Percentiles rank a stretch among this genome's conserved stretches.
Conservation (phyloP, 2,797 vertebrate genomes). For the Eidolon dupreanum region DNA sequence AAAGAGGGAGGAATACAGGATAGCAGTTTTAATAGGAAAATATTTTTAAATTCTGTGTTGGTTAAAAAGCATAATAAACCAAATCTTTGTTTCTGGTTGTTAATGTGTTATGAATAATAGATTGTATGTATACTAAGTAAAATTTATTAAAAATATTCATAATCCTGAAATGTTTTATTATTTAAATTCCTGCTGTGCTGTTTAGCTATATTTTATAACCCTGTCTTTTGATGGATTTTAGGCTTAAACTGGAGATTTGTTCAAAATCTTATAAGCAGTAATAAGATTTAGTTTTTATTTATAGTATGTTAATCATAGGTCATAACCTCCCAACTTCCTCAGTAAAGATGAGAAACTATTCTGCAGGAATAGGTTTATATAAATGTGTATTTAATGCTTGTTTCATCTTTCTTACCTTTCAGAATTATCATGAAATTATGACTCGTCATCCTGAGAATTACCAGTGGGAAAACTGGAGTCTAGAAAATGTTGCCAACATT, state of each 20-base stretch:
- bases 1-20: neutral
- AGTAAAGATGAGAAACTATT: constrained; percentile 49
- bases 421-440: constrained; percentile 98
- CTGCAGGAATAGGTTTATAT: constrained; percentile 43
- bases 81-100: constrained; percentile 55
- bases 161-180: constrained; percentile 7
- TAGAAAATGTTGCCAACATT: constrained; percentile 92
- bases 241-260: constrained; percentile 10
- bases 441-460: constrained; percentile 91
- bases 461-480: constrained; percentile 95
- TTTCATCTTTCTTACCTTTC: constrained; percentile 69
- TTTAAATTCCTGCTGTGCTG: neutral
- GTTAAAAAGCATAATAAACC: constrained; percentile 32
- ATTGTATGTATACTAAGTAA: constrained; percentile 31
- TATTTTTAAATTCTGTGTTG: constrained; percentile 41
- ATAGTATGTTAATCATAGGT: neutral
- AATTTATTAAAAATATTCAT: neutral
- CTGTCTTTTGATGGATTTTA: neutral
- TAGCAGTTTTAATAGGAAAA: neutral
- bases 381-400: constrained; percentile 31
- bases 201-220: neutral
- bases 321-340: neutral
- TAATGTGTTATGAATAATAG: constrained; percentile 30
- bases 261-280: constrained; percentile 38
- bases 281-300: constrained; percentile 34